Conservation (phyloP, 2,888 invertebrate species). For the Yponomeuta plumbellus region DNA sequence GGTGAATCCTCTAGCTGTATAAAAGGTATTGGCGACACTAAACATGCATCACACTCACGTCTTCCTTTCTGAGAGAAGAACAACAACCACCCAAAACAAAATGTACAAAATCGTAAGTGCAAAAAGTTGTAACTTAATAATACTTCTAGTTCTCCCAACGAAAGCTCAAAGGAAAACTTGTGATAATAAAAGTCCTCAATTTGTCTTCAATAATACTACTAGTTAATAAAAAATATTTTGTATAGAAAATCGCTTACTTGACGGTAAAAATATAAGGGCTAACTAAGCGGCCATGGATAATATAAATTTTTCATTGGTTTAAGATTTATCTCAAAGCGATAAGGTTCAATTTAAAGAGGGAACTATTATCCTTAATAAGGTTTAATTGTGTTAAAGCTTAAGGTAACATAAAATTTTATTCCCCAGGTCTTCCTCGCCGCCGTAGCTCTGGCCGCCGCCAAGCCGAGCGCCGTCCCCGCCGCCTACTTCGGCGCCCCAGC, state of each 20-base stretch:
- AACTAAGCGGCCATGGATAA: no score
- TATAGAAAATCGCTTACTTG: no score
- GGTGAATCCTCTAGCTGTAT: conserved; percentile 70
- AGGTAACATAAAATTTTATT: background rate
- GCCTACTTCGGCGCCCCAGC: conserved; percentile 24
- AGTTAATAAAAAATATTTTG: no score
- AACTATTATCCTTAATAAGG: no score
- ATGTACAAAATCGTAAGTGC: conserved; percentile 63
- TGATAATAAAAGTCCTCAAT: no score
- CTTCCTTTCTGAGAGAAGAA: conserved; percentile 47
- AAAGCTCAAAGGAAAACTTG: background rate
- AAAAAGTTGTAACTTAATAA: conserved; percentile 10
- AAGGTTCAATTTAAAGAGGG: no score
- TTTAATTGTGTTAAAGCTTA: no score
- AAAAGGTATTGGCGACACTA: conserved; percentile 63
- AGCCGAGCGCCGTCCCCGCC: conserved; percentile 48
- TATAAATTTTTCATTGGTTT: no score
- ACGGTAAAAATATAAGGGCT: no score
- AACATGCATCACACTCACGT: conserved; percentile 53
- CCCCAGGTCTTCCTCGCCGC: conserved; percentile 56
- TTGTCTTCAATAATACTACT: no score
- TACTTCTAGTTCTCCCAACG: background rate
- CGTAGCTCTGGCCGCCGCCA: conserved; percentile 50
- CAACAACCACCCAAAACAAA: conserved; percentile 37
- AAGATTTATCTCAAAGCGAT: no score